Percentiles rank a stretch among this genome's conserved stretches.
These are phyloP conservation scores for Lasioglossum zephyrum DNA, from an alignment of 2,888 invertebrate genomes.

Conservation along the genomic window DNA sequence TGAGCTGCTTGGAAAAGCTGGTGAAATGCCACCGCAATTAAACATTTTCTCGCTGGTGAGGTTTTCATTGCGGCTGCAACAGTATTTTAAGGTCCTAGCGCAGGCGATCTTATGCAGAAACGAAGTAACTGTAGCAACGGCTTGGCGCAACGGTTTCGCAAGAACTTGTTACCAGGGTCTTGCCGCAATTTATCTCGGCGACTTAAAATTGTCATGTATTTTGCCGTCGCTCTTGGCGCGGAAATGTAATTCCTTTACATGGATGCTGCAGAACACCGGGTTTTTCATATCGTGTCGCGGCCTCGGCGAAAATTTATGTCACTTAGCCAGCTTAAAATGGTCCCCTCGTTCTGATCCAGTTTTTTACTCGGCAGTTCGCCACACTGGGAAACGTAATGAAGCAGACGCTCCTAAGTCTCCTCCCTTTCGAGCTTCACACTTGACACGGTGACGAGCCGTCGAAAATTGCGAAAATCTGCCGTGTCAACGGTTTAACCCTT, in stretches of 20 bases:
- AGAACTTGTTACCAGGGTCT: slow-evolving; percentile 33
- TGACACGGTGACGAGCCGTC: neutral
- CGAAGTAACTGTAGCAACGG: slow-evolving; percentile 25
- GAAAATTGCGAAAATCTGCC: slow-evolving; percentile 4
- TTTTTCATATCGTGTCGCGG: slow-evolving; percentile 15
- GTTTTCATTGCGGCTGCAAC: neutral
- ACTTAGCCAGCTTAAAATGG: slow-evolving; percentile 18
- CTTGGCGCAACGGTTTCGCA: slow-evolving; percentile 24
- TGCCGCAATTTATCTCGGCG: slow-evolving; percentile 35
- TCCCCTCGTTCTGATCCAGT: neutral
- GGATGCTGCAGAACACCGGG: neutral
- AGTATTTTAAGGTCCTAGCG: neutral
- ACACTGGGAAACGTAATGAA: slow-evolving; percentile 8
- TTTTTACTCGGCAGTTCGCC: neutral
- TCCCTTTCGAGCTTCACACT: neutral
- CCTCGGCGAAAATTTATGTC: slow-evolving; percentile 30
- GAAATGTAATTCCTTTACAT: slow-evolving; percentile 39
- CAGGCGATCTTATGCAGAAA: neutral
- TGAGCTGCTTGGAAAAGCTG: neutral
- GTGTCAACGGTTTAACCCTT: neutral
- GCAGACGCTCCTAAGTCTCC: neutral
- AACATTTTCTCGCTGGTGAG: neutral
- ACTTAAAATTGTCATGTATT: slow-evolving; percentile 48
- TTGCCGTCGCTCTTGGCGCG: slow-evolving; percentile 22
- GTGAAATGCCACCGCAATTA: slow-evolving; percentile 9